Conservation (phyloP, 1,140 invertebrate species). For the Lethocerus indicus region DNA sequence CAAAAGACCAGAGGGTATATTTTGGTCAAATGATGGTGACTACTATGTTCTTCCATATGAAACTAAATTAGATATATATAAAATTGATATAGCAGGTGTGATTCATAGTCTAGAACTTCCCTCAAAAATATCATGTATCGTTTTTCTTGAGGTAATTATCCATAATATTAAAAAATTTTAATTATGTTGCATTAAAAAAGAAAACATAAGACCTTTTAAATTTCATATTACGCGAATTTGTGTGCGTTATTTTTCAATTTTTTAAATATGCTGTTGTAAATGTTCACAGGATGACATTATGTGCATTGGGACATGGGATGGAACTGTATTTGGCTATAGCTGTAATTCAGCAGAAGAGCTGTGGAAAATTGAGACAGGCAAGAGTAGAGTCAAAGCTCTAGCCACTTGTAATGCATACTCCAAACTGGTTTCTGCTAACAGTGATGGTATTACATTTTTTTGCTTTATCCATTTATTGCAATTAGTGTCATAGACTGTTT, state of each 20-base stretch:
- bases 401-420: too few species aligned
- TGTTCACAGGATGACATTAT: background rate
- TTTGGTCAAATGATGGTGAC: slow-evolving; percentile 41
- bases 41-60: slow-evolving; percentile 54
- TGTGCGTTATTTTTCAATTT: background rate
- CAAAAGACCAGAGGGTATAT: slow-evolving; percentile 22
- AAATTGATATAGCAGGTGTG: slow-evolving; percentile 48
- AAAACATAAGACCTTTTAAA: background rate
- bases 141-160: slow-evolving; percentile 15
- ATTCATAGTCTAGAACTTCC: slow-evolving; percentile 23
- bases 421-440: too few species aligned
- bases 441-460: too few species aligned
- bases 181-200: background rate
- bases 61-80: slow-evolving; percentile 56
- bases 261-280: background rate
- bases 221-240: background rate
- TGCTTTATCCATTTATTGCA: too few species aligned
- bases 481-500: too few species aligned
- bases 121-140: slow-evolving; percentile 12
- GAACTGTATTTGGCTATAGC: background rate
- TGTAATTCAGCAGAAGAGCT: background rate
- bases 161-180: background rate
- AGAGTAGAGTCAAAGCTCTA: background rate
- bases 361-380: slow-evolving; percentile 4
- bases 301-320: slow-evolving; percentile 5